Evolutionary conservation across 2,888 invertebrate species (phyloP).

Genomic region (Branchellion lobata): DNA sequence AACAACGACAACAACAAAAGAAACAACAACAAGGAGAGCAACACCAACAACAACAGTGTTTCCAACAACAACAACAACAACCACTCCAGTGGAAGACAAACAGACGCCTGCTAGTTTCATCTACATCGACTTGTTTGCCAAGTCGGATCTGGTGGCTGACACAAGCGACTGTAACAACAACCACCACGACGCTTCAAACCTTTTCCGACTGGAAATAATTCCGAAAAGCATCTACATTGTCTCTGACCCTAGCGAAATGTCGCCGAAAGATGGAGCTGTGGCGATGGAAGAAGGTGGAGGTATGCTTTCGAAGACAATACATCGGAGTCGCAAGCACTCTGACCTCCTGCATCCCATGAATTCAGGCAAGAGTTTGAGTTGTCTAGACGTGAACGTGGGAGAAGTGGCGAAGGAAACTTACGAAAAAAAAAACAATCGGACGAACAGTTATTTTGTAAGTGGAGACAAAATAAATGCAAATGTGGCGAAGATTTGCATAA

Average conservation of each 20-base stretch:
- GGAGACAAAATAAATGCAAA: neutral
- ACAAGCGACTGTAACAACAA: neutral
- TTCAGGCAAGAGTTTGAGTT: neutral
- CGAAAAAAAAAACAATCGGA: neutral
- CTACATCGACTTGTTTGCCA: conserved; percentile 1
- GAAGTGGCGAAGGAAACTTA: neutral
- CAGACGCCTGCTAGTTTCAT: neutral
- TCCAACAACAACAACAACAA: too few relatives aligned
- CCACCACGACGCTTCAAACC: neutral
- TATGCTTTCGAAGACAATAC: too few relatives aligned
- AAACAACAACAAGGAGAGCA: too few relatives aligned
- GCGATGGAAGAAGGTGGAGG: too few relatives aligned
- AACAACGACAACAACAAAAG: too few relatives aligned
- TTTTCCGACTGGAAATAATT: neutral
- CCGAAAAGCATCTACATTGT: neutral
- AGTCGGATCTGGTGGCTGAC: neutral
- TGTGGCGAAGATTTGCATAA: neutral
- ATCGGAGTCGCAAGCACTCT: neutral
- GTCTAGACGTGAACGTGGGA: neutral
- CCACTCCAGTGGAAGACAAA: neutral
- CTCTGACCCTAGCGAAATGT: neutral
- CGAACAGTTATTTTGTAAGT: neutral
- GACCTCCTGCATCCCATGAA: neutral
- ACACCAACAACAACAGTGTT: too few relatives aligned
- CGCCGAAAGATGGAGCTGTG: too few relatives aligned